Evolutionary conservation across 1,140 invertebrate genomes (phyloP).

Genomic region (Cryptotermes secundus): DNA sequence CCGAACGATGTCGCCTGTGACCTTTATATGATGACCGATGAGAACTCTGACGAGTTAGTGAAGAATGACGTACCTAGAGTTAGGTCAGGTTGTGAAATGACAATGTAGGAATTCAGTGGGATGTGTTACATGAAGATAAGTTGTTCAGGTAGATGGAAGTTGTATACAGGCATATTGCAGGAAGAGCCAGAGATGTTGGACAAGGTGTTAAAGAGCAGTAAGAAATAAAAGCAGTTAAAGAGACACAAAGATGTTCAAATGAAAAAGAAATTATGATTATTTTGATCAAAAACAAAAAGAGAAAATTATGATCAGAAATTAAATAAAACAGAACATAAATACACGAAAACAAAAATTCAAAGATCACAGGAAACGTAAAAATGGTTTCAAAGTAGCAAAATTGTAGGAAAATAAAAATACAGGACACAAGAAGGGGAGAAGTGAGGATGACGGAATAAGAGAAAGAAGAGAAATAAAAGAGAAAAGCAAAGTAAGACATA

Average conservation of each 20-base stretch:
- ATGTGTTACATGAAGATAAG: background rate
- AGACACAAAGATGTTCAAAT: background rate
- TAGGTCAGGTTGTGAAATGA: background rate
- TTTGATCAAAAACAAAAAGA: background rate
- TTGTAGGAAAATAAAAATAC: background rate
- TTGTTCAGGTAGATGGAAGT: background rate
- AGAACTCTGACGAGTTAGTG: slow-evolving; percentile 65
- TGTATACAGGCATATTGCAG: background rate
- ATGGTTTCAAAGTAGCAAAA: background rate
- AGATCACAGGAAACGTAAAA: too few species aligned
- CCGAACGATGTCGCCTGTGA: slow-evolving; percentile 71
- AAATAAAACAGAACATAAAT: background rate
- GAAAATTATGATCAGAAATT: slow-evolving; percentile 3
- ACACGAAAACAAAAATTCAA: background rate
- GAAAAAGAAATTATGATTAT: slow-evolving; percentile 7
- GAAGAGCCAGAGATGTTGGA: background rate
- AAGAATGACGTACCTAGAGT: slow-evolving; percentile 53
- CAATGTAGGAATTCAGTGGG: background rate
- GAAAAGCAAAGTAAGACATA: slow-evolving; percentile 29
- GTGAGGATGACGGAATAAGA: slow-evolving; percentile 19
- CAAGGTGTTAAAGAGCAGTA: background rate
- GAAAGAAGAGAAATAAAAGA: slow-evolving; percentile 32
- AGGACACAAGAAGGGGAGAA: background rate
- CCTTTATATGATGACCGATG: slow-evolving; percentile 63
- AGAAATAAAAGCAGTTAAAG: background rate